Percentiles rank a stretch among this genome's conserved stretches.
These are phyloP conservation scores for Scrobipalpa costella DNA, from an alignment of 2,888 invertebrate species.

Conservation along the genomic window DNA sequence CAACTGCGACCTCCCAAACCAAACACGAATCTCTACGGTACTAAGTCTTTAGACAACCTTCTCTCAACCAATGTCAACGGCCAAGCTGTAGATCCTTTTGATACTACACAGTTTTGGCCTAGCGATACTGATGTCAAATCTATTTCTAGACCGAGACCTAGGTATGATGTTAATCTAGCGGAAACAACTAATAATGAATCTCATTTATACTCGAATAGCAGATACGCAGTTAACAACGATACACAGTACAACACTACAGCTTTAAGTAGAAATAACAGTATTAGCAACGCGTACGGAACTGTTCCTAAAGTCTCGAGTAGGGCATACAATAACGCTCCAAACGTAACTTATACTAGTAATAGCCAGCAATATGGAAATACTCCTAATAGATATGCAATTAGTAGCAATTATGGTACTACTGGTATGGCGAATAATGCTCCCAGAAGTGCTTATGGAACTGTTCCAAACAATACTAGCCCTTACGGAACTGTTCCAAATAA, in stretches of 20 bases:
- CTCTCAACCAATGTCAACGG: constrained; percentile 37
- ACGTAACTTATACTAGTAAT: neutral
- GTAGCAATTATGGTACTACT: constrained; percentile 1
- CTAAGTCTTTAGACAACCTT: constrained; percentile 69
- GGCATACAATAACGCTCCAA: constrained; percentile 25
- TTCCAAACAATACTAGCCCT: neutral
- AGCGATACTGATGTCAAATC: constrained; percentile 45
- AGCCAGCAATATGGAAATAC: neutral
- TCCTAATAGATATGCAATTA: constrained; percentile 2
- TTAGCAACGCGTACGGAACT: constrained; percentile 27
- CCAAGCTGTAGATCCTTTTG: constrained; percentile 64
- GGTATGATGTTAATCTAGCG: constrained; percentile 44
- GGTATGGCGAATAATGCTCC: neutral
- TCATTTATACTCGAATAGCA: constrained; percentile 53
- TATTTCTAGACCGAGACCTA: constrained; percentile 41
- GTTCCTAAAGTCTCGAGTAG: constrained; percentile 30
- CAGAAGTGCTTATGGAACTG: neutral
- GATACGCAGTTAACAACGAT: constrained; percentile 40
- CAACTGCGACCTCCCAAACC: constrained; percentile 36
- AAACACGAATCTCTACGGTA: constrained; percentile 58
- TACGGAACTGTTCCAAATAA: neutral
- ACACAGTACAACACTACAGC: constrained; percentile 49
- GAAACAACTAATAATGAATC: constrained; percentile 54
- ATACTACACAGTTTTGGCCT: constrained; percentile 63
- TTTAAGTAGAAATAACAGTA: constrained; percentile 46